Conservation (phyloP, 92 coral and sea anemone genomes). For the Porites divaricata region DNA sequence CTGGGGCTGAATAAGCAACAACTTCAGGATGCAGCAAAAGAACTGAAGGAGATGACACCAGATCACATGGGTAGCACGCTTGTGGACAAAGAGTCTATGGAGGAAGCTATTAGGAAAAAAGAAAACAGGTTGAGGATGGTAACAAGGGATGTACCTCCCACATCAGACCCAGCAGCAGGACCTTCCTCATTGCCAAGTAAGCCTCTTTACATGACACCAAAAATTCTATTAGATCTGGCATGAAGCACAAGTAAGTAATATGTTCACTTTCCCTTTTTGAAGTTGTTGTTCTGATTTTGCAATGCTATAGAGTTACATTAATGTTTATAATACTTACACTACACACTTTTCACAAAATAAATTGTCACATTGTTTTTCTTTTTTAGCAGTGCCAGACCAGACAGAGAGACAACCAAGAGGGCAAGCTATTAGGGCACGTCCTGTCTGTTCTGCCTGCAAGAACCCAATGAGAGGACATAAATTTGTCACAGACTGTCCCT, state of each 20-base stretch:
- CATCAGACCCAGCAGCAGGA: too few species aligned
- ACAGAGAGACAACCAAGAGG: conserved; percentile 7
- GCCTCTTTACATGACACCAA: not conserved
- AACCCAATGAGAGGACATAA: conserved; percentile 62
- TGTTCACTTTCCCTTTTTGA: too few species aligned
- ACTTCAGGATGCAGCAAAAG: conserved; percentile 24
- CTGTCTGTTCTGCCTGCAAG: conserved; percentile 39
- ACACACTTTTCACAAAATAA: too few species aligned
- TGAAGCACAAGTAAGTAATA: too few species aligned
- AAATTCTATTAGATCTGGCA: not conserved
- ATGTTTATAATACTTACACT: too few species aligned
- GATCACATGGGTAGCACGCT: conserved; percentile 46
- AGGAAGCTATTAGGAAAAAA: too few species aligned
- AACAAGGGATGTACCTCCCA: too few species aligned
- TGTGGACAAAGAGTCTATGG: conserved; percentile 33
- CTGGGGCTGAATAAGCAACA: conserved; percentile 34
- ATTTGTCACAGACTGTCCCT: conserved; percentile 50
- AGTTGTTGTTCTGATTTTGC: not conserved
- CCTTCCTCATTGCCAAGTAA: not conserved
- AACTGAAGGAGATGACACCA: conserved; percentile 27
- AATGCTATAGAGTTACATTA: not conserved
- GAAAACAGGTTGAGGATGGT: too few species aligned
- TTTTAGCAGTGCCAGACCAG: too few species aligned
- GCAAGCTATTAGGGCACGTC: conserved; percentile 5
- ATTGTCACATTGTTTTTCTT: too few species aligned